These are phyloP conservation scores for Dynastes maya DNA, from an alignment of 2,888 invertebrate species.

Conservation along the genomic window DNA sequence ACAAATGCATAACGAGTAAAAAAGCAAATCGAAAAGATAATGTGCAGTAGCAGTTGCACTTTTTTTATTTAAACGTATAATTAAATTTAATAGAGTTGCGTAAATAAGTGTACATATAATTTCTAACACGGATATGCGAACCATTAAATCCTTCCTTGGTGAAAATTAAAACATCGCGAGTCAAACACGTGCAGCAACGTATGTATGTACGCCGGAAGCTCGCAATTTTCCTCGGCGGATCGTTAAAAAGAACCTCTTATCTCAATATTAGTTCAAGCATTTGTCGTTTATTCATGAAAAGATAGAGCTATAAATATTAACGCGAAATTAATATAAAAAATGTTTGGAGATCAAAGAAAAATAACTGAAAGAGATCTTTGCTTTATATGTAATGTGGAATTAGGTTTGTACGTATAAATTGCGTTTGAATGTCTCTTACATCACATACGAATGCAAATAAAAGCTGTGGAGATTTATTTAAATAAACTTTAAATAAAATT, in stretches of 20 bases:
- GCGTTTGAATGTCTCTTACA: background rate
- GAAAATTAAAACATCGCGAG: background rate
- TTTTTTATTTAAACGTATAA: too few species aligned
- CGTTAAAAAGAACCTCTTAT: slow-evolving; percentile 41
- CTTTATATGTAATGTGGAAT: background rate
- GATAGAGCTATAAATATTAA: slow-evolving; percentile 34
- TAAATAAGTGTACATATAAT: background rate
- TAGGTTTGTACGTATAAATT: background rate
- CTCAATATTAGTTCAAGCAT: slow-evolving; percentile 40
- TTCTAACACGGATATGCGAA: background rate
- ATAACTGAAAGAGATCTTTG: background rate
- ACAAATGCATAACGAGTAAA: too few species aligned
- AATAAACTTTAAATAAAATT: background rate
- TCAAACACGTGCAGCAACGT: background rate
- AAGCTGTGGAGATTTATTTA: background rate
- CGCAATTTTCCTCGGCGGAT: slow-evolving; percentile 14
- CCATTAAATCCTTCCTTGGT: background rate
- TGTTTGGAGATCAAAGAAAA: slow-evolving; percentile 12
- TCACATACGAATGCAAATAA: background rate
- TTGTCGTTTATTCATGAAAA: slow-evolving; percentile 22
- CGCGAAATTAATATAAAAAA: slow-evolving; percentile 34
- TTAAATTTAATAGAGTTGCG: too few species aligned
- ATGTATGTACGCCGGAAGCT: slow-evolving; percentile 11
- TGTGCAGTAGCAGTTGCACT: too few species aligned
- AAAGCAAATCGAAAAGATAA: too few species aligned